Evolutionary conservation across 2,888 invertebrate genomes (phyloP).

Genomic region (Nesidiocoris tenuis): DNA sequence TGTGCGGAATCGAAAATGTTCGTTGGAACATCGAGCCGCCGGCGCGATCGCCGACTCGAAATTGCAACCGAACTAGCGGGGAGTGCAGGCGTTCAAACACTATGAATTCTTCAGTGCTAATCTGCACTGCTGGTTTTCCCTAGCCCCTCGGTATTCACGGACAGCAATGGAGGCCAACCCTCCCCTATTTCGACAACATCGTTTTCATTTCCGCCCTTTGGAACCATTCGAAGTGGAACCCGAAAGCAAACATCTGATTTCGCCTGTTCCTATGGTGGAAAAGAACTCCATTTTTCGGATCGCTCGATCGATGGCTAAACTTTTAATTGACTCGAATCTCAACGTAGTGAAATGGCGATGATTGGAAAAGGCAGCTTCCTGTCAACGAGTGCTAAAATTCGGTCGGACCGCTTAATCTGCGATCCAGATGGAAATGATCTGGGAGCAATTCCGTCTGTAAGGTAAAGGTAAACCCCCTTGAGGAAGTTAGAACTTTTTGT

Average conservation of each 20-base stretch:
- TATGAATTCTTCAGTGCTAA: conserved; percentile 27
- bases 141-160: neutral
- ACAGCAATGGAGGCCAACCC: neutral
- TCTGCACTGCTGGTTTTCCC: conserved; percentile 18
- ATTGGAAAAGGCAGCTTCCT: no score
- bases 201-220: neutral
- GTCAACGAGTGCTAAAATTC: no score
- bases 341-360: no score
- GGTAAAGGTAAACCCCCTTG: no score
- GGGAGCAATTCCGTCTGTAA: no score
- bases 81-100: conserved; percentile 16
- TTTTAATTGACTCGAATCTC: neutral
- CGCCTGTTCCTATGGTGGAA: neutral
- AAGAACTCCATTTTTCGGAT: neutral
- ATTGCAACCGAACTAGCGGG: neutral
- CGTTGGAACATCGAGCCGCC: neutral
- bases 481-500: no score
- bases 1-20: no score
- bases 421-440: no score
- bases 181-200: neutral
- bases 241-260: neutral
- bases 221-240: no score
- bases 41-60: neutral
- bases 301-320: neutral
- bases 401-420: no score